Evolutionary conservation across 2,888 invertebrate species (phyloP).

Genomic region (Alcis repandata): DNA sequence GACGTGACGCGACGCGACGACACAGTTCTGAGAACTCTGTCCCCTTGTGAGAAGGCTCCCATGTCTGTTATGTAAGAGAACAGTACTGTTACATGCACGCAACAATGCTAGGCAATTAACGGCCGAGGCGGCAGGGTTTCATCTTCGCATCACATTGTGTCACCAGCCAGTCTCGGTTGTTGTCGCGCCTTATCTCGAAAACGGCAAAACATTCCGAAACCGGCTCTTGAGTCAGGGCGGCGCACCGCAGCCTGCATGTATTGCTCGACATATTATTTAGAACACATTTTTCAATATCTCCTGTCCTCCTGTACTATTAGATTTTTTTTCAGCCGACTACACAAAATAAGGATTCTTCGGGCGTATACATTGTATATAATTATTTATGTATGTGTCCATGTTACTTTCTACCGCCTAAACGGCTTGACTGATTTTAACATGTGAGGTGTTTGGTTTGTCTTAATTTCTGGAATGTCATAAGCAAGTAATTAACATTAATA

Average conservation of each 20-base stretch:
- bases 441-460: too few species aligned
- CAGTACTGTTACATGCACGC: conserved; percentile 78
- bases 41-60: conserved; percentile 72
- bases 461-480: too few species aligned
- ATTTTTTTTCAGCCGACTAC: too few species aligned
- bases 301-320: too few species aligned
- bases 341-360: too few species aligned
- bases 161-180: conserved; percentile 34
- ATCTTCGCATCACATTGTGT: conserved; percentile 52
- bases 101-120: conserved; percentile 63
- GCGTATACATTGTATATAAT: too few species aligned
- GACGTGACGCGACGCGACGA: conserved; percentile 43
- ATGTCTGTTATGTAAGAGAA: conserved; percentile 76
- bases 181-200: conserved; percentile 59
- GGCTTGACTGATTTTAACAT: too few species aligned
- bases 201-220: conserved; percentile 67
- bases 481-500: too few species aligned
- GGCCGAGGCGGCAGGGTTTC: conserved; percentile 50
- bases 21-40: conserved; percentile 70
- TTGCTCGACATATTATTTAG: conserved; percentile 60
- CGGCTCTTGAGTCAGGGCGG: conserved; percentile 62
- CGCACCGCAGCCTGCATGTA: conserved; percentile 50
- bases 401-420: too few species aligned
- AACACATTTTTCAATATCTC: too few species aligned
- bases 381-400: too few species aligned